A percentile compares a stretch with the other conserved stretches of the same genome.
These are phyloP conservation scores for Lacerta bilineata DNA, from an alignment of 2,797 vertebrate genomes.

Conservation along the genomic window DNA sequence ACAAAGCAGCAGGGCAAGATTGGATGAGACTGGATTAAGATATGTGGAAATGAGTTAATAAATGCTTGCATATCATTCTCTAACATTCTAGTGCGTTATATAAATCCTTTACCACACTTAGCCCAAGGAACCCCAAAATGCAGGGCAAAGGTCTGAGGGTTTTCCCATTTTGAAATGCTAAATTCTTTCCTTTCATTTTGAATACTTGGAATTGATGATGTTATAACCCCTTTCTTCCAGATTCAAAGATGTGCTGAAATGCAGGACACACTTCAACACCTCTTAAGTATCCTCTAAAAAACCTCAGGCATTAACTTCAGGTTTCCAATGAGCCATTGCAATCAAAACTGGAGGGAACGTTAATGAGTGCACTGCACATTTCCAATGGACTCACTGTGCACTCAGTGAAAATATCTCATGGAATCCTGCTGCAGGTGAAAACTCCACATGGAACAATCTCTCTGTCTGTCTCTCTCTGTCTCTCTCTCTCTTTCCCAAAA, in stretches of 20 bases:
- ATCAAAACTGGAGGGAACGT: slow-evolving; percentile 68
- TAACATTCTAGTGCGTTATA: background rate
- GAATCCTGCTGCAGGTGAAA: slow-evolving; percentile 70
- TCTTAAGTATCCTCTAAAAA: slow-evolving; percentile 64
- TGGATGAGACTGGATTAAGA: no score
- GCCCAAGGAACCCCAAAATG: background rate
- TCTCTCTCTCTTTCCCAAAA: slow-evolving; percentile 32
- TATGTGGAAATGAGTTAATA: slow-evolving; percentile 51
- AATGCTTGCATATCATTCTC: slow-evolving; percentile 37
- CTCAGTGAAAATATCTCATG: slow-evolving; percentile 70
- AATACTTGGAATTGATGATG: slow-evolving; percentile 28
- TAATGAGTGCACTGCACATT: slow-evolving; percentile 72
- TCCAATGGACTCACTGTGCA: slow-evolving; percentile 64
- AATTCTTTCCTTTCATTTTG: background rate
- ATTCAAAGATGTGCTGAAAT: slow-evolving; percentile 60
- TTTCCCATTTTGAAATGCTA: background rate
- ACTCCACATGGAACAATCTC: slow-evolving; percentile 42
- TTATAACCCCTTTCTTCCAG: slow-evolving; percentile 56
- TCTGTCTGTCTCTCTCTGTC: background rate
- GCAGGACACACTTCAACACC: slow-evolving; percentile 65
- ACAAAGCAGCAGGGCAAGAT: no score
- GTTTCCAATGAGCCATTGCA: slow-evolving; percentile 67
- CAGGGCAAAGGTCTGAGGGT: background rate
- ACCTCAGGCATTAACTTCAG: slow-evolving; percentile 60
- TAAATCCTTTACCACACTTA: background rate